Evolutionary conservation across 2,797 vertebrate genomes (phyloP).

Genomic region (Lycodopsis pacificus): DNA sequence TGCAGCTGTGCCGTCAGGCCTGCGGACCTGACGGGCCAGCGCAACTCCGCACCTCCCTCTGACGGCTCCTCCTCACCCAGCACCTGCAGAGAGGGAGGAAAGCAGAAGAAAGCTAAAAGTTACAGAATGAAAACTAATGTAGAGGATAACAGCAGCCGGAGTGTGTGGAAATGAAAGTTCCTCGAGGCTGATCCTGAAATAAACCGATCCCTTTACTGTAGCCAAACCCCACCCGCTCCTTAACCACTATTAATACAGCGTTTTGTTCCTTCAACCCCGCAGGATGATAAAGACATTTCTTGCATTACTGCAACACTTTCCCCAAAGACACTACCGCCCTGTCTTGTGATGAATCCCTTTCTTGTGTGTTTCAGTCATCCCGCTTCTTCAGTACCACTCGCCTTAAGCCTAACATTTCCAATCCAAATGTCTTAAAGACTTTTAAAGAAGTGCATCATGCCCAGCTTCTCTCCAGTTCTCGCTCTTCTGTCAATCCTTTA

Average conservation of each 20-base stretch:
- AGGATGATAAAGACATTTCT: slow-evolving; percentile 44
- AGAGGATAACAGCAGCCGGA: background rate
- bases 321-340: slow-evolving; percentile 39
- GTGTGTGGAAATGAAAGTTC: slow-evolving; percentile 28
- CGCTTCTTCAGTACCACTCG: slow-evolving; percentile 23
- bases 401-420: slow-evolving; percentile 32
- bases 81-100: slow-evolving; percentile 44
- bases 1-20: slow-evolving; percentile 80
- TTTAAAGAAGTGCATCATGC: slow-evolving; percentile 1
- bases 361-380: slow-evolving; percentile 41
- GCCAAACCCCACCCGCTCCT: slow-evolving; percentile 6
- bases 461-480: background rate
- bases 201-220: slow-evolving; percentile 18
- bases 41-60: slow-evolving; percentile 49
- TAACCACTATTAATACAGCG: slow-evolving; percentile 57
- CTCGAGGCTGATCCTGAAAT: slow-evolving; percentile 48
- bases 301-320: slow-evolving; percentile 43
- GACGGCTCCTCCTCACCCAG: slow-evolving; percentile 60
- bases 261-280: slow-evolving; percentile 44
- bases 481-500: slow-evolving; percentile 17
- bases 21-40: slow-evolving; percentile 41
- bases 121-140: background rate
- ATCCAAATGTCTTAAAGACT: slow-evolving; percentile 11
- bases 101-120: background rate
- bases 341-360: slow-evolving; percentile 55